These are phyloP conservation scores for Ephialtes manifestator DNA, from an alignment of 2,888 invertebrate genomes.

Conservation along the genomic window DNA sequence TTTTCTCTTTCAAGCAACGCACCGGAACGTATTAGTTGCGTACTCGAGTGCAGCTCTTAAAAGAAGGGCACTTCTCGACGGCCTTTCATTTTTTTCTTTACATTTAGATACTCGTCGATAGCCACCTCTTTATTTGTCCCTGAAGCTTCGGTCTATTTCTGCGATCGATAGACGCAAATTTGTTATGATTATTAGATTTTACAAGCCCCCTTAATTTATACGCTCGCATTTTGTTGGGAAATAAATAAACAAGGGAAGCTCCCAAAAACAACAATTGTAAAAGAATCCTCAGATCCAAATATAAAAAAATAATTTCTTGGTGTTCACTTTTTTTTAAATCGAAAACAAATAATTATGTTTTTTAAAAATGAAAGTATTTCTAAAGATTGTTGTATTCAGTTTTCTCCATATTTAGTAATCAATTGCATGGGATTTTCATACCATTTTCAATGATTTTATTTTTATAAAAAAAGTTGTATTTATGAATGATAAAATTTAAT, in stretches of 20 bases:
- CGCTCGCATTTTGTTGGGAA: background rate
- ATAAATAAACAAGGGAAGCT: background rate
- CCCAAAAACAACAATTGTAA: background rate
- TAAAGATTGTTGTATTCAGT: too few relatives aligned
- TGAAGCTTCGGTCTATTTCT: conserved; percentile 4
- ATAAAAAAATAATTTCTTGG: too few relatives aligned
- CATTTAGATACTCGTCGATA: conserved; percentile 10
- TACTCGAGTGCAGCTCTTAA: conserved; percentile 59
- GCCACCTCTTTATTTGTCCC: background rate
- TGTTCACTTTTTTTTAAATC: too few relatives aligned
- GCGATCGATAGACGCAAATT: background rate
- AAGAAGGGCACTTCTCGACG: conserved; percentile 48
- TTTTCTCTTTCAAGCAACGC: conserved; percentile 29
- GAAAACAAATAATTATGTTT: too few relatives aligned
- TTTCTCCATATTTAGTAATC: too few relatives aligned
- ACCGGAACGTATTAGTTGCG: conserved; percentile 38
- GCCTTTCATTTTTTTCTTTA: conserved; percentile 35
- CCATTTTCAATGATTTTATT: too few relatives aligned
- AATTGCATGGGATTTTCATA: too few relatives aligned
- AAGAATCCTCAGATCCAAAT: too few relatives aligned
- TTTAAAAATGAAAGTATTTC: too few relatives aligned
- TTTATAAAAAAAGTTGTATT: too few relatives aligned
- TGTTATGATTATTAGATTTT: background rate
- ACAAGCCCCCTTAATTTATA: background rate
- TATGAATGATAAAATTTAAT: background rate